A percentile compares a stretch with the other conserved stretches of the same genome.
Conservation (phyloP, 1,140 invertebrate genomes). For the Ceratosolen fusciceps region DNA sequence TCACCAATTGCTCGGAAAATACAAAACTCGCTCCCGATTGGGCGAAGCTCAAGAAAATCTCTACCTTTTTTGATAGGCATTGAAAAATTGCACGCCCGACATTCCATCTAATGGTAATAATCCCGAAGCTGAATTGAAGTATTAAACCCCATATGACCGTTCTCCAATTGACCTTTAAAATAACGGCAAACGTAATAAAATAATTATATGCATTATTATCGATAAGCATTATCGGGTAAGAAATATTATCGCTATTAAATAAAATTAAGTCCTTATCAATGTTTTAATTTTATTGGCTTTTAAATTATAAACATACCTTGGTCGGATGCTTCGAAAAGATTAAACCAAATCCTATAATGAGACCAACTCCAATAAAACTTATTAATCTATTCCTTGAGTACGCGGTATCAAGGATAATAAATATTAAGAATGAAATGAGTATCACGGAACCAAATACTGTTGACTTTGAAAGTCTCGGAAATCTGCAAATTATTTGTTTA, state of each 20-base stretch:
- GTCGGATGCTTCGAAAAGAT: constrained; percentile 77
- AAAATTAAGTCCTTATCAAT: no score
- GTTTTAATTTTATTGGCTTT: constrained; percentile 33
- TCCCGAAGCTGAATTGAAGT: constrained; percentile 89
- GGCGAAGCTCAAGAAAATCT: constrained; percentile 84
- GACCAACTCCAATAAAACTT: constrained; percentile 76
- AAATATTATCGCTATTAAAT: no score
- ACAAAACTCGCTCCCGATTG: constrained; percentile 87
- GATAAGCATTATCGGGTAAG: no score
- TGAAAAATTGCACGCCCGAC: constrained; percentile 83
- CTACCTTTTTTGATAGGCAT: constrained; percentile 86
- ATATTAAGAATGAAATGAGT: constrained; percentile 71
- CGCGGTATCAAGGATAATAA: constrained; percentile 77
- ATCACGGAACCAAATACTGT: constrained; percentile 62
- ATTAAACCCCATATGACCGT: constrained; percentile 85
- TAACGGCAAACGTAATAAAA: not conserved
- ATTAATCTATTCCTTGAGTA: constrained; percentile 76
- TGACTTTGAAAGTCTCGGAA: no score
- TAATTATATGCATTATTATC: no score
- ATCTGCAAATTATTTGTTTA: no score
- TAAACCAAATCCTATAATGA: constrained; percentile 72
- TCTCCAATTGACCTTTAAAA: constrained; percentile 79
- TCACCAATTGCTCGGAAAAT: constrained; percentile 82
- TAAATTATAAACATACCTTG: constrained; percentile 29
- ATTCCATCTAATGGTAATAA: constrained; percentile 88